phyloP scores from a whole-genome alignment of 2,797 vertebrate species.

The Lerista edwardsae region DNA sequence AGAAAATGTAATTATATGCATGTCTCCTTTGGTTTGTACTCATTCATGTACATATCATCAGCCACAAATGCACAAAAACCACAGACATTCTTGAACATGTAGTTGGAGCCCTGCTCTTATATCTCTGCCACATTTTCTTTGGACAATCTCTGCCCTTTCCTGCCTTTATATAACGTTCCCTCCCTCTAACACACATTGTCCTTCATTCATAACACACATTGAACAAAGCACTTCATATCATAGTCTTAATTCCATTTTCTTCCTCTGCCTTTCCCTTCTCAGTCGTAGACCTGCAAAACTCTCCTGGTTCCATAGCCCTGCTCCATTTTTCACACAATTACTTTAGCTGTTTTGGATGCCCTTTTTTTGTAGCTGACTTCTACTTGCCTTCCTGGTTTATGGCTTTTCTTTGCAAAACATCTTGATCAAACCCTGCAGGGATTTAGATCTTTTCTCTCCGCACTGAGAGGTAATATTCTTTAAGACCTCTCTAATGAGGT shows the following conservation, averaged over 20 bases:
- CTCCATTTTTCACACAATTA: background rate
- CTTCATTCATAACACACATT: too few relatives aligned
- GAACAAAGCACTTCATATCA: background rate
- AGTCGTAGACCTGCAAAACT: too few relatives aligned
- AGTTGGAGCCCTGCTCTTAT: too few relatives aligned
- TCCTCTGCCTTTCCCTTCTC: too few relatives aligned
- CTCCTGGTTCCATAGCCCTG: background rate
- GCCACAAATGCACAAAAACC: background rate
- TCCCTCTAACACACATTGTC: background rate
- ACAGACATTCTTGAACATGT: background rate
- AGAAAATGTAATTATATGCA: background rate
- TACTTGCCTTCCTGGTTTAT: background rate
- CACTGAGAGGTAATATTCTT: too few relatives aligned
- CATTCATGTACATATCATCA: background rate
- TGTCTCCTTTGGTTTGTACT: background rate
- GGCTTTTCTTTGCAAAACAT: background rate
- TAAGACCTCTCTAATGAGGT: too few relatives aligned
- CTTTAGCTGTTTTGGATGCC: too few relatives aligned
- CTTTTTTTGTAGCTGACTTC: background rate
- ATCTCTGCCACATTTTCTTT: background rate
- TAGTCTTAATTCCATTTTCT: too few relatives aligned
- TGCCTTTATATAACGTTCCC: background rate
- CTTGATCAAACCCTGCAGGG: background rate
- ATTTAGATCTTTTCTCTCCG: background rate
- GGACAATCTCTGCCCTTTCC: background rate